Percentiles rank a stretch among this genome's conserved stretches.
These are phyloP conservation scores for Limnothrissa miodon DNA, from an alignment of 2,113 vertebrate species.

Conservation along the genomic window DNA sequence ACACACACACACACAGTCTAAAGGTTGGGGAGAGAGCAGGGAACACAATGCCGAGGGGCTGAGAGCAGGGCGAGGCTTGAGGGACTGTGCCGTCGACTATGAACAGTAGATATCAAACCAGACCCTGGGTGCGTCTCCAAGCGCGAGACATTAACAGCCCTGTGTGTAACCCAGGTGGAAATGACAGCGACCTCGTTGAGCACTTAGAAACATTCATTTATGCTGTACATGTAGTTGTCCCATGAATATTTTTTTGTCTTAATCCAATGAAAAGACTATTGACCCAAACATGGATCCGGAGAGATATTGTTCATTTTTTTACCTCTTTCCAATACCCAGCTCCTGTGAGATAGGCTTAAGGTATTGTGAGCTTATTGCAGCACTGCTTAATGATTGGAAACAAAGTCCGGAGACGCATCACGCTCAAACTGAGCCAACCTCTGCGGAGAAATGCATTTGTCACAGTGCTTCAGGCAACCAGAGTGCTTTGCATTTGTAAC, in stretches of 20 bases:
- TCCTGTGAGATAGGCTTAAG: background rate
- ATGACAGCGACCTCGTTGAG: background rate
- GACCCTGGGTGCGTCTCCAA: background rate
- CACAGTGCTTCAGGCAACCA: conserved; percentile 8
- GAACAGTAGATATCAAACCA: background rate
- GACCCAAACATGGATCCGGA: background rate
- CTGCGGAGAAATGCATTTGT: background rate
- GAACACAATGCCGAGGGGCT: background rate
- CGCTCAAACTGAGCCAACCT: background rate
- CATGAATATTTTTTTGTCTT: background rate
- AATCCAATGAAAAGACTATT: background rate
- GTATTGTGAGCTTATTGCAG: background rate
- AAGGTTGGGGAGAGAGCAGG: background rate
- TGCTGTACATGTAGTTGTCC: background rate
- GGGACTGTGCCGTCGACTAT: background rate
- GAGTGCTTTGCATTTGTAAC: conserved; percentile 15
- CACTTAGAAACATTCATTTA: background rate
- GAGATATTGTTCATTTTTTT: background rate
- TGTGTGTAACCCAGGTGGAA: background rate
- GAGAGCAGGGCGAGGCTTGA: background rate
- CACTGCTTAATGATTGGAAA: background rate
- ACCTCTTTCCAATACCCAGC: background rate
- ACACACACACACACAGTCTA: background rate
- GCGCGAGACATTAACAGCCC: background rate
- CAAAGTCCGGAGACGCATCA: background rate